Evolutionary conservation across 2,113 vertebrate species (phyloP), one percentile per base, ranked within the genome.

Genomic region (Dipodomys stephensi): DNA sequence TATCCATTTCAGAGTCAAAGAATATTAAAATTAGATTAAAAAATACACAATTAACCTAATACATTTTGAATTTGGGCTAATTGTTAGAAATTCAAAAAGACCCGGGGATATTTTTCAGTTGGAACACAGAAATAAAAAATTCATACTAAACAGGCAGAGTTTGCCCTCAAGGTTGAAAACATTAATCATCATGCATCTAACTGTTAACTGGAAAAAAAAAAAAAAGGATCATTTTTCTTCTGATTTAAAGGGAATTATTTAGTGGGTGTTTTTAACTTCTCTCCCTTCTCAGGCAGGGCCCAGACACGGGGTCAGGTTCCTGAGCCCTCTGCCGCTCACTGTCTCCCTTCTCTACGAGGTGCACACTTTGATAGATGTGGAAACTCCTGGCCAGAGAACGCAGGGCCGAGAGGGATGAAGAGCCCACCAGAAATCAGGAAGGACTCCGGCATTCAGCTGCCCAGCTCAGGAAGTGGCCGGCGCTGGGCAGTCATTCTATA

Each of bases 181-280:
- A 97, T 97, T 97, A 97, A 97, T 97, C 96, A 97, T 94, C 90
- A 96, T 97, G 95, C 96, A 97, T 97, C 96, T 97, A 97, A 97
- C 95, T 97, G 97, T 97, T 97, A 97, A 96, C 94, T 96, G 95
- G 95, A 96, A 97, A 97, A 97, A 57, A 39, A 39, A 39, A 39
- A 39, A 96, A 39, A 39, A 39, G 39, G 39, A 96, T 97, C 95
- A 97, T 96, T 96, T 95, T 92, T 95, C 86, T 96, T 95, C 93
- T 97, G 94, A 94, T 92, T 96, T 97, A 97, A 97, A 97, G 96
- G 80, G 96, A 97, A 97, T 97, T 97, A 96, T 97, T 97, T 96
- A 97, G 96, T 90, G 81, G 94, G 94, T 95, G 94, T 96, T 97
- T 97, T 97, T 97, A 97, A 94, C 96, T 96, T 95, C 89, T 92